A percentile compares a stretch with the other conserved stretches of the same genome.
Conservation (phyloP, 1,140 invertebrate species). For the Trichomalopsis sarcophagae region DNA sequence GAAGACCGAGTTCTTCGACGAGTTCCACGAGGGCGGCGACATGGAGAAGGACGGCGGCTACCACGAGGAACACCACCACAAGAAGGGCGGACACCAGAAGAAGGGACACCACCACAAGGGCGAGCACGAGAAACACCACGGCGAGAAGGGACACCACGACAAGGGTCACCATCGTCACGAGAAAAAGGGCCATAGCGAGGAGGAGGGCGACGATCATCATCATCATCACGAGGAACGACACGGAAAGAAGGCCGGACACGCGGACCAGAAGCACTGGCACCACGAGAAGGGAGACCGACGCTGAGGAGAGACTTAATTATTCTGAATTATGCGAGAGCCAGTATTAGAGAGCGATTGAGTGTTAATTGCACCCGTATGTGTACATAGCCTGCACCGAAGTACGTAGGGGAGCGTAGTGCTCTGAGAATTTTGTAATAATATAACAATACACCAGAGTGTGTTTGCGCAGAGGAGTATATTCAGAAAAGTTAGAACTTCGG, state of each 20-base stretch:
- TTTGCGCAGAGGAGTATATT: too few relatives aligned
- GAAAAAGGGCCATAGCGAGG: conserved; percentile 76
- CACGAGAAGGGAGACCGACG: conserved; percentile 27
- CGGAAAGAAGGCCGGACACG: conserved; percentile 74
- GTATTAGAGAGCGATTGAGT: too few relatives aligned
- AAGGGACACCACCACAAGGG: conserved; percentile 72
- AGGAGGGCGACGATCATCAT: conserved; percentile 65
- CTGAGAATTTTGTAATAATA: too few relatives aligned
- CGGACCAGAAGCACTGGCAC: conserved; percentile 51
- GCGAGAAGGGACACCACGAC: conserved; percentile 76
- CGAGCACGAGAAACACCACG: conserved; percentile 76
- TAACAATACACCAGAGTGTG: too few relatives aligned
- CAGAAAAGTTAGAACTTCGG: too few relatives aligned
- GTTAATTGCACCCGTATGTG: too few relatives aligned
- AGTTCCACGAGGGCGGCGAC: conserved; percentile 72
- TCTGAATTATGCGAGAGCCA: too few relatives aligned
- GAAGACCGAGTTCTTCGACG: conserved; percentile 75
- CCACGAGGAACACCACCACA: conserved; percentile 63
- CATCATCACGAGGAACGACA: conserved; percentile 63
- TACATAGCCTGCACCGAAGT: too few relatives aligned
- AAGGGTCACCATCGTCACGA: conserved; percentile 77
- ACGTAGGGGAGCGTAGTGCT: too few relatives aligned
- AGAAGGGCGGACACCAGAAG: conserved; percentile 73
- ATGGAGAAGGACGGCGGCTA: conserved; percentile 69
- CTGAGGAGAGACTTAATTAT: neutral